These are phyloP conservation scores for Pyrochroa serraticornis DNA, from an alignment of 2,888 invertebrate genomes.

Conservation along the genomic window DNA sequence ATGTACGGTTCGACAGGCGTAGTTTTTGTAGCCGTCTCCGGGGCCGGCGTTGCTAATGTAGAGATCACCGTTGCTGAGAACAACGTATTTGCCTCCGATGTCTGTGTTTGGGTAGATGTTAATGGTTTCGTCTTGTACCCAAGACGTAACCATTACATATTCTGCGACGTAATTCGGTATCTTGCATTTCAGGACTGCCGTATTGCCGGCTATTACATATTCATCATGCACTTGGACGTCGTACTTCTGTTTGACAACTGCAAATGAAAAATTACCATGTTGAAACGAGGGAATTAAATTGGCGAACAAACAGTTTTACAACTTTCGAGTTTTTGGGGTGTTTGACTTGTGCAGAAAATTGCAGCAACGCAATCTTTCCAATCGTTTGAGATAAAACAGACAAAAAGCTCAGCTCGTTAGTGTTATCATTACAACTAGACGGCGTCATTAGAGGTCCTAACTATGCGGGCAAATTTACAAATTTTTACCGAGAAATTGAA, in stretches of 20 bases:
- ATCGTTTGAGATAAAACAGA: no score
- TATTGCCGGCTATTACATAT: slow-evolving; percentile 89
- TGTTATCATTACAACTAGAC: no score
- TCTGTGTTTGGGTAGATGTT: slow-evolving; percentile 80
- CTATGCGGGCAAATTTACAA: no score
- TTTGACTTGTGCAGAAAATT: no score
- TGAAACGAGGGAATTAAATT: no score
- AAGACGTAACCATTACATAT: slow-evolving; percentile 86
- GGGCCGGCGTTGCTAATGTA: slow-evolving; percentile 82
- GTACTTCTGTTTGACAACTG: slow-evolving; percentile 86
- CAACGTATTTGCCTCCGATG: slow-evolving; percentile 76
- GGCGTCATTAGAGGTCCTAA: no score
- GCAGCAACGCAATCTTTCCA: no score
- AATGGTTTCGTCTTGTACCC: slow-evolving; percentile 84
- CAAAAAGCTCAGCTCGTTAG: no score
- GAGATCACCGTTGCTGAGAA: slow-evolving; percentile 81
- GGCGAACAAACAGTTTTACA: no score
- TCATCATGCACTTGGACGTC: slow-evolving; percentile 90
- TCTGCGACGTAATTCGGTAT: slow-evolving; percentile 88
- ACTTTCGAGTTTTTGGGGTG: no score
- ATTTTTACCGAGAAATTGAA: no score
- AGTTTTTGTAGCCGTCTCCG: slow-evolving; percentile 78
- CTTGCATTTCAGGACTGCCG: slow-evolving; percentile 87
- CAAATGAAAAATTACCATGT: slow-evolving; percentile 43
- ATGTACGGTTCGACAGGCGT: slow-evolving; percentile 82